Conservation (phyloP, 1,140 invertebrate genomes). For the Trichomalopsis sarcophagae region DNA sequence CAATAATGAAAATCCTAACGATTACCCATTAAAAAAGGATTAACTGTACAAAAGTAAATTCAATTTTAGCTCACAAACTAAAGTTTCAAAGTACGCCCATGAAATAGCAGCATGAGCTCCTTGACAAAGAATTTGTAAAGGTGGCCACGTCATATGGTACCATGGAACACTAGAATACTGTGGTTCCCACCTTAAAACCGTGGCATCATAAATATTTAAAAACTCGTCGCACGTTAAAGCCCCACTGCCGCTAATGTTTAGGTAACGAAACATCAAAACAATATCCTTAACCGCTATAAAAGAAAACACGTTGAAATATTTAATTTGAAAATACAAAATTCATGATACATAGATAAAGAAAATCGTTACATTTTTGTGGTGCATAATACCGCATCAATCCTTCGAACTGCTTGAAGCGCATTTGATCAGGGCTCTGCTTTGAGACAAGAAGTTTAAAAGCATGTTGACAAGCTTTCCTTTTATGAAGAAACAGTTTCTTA, state of each 20-base stretch:
- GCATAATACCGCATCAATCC: constrained; percentile 88
- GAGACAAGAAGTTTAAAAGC: constrained; percentile 88
- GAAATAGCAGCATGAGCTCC: constrained; percentile 79
- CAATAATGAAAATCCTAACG: neutral
- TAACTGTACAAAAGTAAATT: constrained; percentile 26
- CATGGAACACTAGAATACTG: constrained; percentile 82
- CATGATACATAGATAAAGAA: constrained; percentile 37
- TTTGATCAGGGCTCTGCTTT: constrained; percentile 80
- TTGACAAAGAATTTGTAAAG: constrained; percentile 79
- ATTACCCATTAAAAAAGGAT: neutral
- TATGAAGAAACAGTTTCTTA: constrained; percentile 88
- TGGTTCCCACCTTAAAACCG: constrained; percentile 84
- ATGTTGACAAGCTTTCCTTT: constrained; percentile 87
- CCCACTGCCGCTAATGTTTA: constrained; percentile 83
- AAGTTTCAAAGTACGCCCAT: constrained; percentile 83
- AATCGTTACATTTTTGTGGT: constrained; percentile 81
- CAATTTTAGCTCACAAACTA: constrained; percentile 80
- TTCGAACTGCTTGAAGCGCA: constrained; percentile 86
- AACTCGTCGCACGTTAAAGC: constrained; percentile 85
- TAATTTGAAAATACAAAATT: constrained; percentile 11
- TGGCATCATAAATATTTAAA: constrained; percentile 85
- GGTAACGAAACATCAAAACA: constrained; percentile 87
- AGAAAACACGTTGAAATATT: constrained; percentile 46
- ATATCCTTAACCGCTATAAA: constrained; percentile 83
- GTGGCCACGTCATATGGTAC: constrained; percentile 79